phyloP scores from a whole-genome alignment of 2,888 invertebrate species.

The Deroplatys truncata region DNA sequence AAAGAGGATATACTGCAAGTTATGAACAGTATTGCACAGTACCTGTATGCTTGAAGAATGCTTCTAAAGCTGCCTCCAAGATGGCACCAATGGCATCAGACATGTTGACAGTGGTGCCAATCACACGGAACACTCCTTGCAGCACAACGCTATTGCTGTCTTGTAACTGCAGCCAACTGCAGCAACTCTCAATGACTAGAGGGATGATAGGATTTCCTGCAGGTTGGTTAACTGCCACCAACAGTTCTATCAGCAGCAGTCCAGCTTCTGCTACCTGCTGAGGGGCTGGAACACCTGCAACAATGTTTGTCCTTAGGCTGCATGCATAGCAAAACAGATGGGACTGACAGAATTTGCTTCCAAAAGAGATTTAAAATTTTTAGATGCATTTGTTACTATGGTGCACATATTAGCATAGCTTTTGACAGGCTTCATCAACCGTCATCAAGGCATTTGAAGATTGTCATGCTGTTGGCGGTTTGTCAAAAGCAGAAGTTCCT shows the following conservation, averaged over 20 bases:
- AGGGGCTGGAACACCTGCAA: conserved; percentile 42
- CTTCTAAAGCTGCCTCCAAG: conserved; percentile 51
- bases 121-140: conserved; percentile 47
- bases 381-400: no score
- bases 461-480: no score
- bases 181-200: conserved; percentile 40
- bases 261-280: conserved; percentile 49
- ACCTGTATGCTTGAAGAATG: conserved; percentile 54
- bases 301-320: background rate
- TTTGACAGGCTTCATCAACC: no score
- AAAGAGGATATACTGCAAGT: no score
- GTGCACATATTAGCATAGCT: no score
- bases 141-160: conserved; percentile 48
- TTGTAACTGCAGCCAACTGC: conserved; percentile 48
- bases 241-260: conserved; percentile 50
- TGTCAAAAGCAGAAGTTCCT: no score
- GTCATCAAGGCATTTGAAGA: no score
- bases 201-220: conserved; percentile 40
- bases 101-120: conserved; percentile 47
- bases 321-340: no score
- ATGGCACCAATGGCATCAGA: conserved; percentile 49
- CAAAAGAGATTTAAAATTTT: no score
- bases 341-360: no score
- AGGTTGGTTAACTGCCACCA: conserved; percentile 46
- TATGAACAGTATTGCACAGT: no score